Evolutionary conservation across 2,113 vertebrate species (phyloP).

Genomic region (Saimiri boliviensis): DNA sequence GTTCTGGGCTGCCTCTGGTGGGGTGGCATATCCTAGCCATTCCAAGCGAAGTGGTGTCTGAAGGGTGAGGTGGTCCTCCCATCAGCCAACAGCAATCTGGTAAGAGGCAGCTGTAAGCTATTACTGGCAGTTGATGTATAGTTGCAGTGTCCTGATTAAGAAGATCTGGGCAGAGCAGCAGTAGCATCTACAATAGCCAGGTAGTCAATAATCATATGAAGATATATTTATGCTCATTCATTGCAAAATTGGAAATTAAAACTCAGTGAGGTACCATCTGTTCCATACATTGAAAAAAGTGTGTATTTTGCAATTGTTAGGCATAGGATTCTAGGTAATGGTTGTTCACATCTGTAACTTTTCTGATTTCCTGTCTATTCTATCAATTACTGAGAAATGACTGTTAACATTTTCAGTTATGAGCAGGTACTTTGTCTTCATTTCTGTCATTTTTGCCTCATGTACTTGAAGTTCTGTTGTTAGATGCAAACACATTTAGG

Average conservation of each 20-base stretch:
- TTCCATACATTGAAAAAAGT: neutral
- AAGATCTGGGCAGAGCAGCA: neutral
- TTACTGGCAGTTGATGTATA: neutral
- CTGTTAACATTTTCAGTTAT: neutral
- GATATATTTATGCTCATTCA: neutral
- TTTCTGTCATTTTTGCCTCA: neutral
- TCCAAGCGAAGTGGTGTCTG: neutral
- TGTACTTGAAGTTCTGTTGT: neutral
- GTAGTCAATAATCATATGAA: neutral
- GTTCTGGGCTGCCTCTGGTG: neutral
- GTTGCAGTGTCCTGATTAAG: neutral
- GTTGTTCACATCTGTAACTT: neutral
- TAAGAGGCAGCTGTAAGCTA: neutral
- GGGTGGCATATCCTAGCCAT: neutral
- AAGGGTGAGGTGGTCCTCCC: neutral
- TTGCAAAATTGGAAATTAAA: slow-evolving; percentile 29
- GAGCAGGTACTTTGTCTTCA: neutral
- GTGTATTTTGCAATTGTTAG: neutral
- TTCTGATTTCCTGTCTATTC: neutral
- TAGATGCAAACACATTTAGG: neutral
- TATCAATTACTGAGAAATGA: neutral
- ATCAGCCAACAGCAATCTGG: neutral
- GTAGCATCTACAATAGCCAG: neutral
- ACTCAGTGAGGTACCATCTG: neutral
- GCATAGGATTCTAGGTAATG: neutral